Conservation (phyloP, 2,113 vertebrate species). For the Lagopus muta region DNA sequence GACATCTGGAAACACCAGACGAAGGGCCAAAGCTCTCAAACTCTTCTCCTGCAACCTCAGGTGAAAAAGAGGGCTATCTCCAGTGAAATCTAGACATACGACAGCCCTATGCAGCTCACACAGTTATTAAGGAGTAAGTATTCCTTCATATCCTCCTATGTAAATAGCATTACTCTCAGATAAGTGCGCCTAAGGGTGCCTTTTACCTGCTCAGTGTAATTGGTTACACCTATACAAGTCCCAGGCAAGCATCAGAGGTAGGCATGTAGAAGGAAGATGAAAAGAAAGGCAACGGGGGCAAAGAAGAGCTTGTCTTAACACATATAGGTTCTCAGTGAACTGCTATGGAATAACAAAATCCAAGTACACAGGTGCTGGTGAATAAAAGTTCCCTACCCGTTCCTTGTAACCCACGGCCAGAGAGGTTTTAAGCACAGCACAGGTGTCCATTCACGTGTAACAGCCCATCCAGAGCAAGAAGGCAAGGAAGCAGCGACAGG, state of each 20-base stretch:
- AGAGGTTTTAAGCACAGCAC: background rate
- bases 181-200: slow-evolving; percentile 56
- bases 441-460: background rate
- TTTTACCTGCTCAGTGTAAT: slow-evolving; percentile 14
- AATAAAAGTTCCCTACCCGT: background rate
- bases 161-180: slow-evolving; percentile 33
- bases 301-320: slow-evolving; percentile 45
- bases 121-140: slow-evolving; percentile 34
- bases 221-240: background rate
- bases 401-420: background rate
- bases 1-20: background rate
- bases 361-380: background rate
- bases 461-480: background rate
- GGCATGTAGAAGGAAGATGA: slow-evolving; percentile 24
- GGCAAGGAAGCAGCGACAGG: background rate
- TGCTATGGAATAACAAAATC: background rate
- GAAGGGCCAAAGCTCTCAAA: background rate
- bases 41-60: background rate
- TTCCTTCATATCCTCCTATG: background rate
- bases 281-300: background rate
- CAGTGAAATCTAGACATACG: background rate
- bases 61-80: background rate
- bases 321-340: background rate
- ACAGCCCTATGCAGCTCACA: slow-evolving; percentile 6
- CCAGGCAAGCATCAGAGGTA: slow-evolving; percentile 8